Base-by-base conservation (phyloP, 2,888 invertebrate genomes). In the Protodeltote pygarga region DNA sequence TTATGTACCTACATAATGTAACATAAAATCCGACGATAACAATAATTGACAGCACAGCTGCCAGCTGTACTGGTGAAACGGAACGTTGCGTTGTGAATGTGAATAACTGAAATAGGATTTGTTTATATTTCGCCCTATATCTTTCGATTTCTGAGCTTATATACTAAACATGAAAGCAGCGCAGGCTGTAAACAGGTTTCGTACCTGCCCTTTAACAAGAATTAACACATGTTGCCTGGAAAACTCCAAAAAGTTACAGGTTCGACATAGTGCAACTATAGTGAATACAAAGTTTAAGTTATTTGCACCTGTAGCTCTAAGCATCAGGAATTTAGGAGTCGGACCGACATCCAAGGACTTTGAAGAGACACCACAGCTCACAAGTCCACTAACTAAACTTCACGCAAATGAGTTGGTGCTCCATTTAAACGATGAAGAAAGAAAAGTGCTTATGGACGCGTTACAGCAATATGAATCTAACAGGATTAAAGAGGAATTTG, bases 401-500 rank as follows among this genome's bases (percentile, higher is more conserved):
- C 95, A 96, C 65, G 97, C 96, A 0, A 94, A 95, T 65, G 95
- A 96, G 73, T 89, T 97, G 32, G 93, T 96, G 4, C 85, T 95
- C 20, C 94, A 95, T 68, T 89, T 97, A 21, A 96, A 95, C 23
- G 93, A 94, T 37, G 95, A 95, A 35, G 97, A 97, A 79, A 92
- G 97, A 35, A 93, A 92, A 64, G 89, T 95, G 61, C 88, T 97
- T 31, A 93, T 95, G 46, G 84, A 87, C 29, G 96, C 96, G 1
- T 83, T 97, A 27, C 94, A 94, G 64, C 95, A 96, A 79, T 95
- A 94, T 75, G 94, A 96, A 73, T 95, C 96, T 0, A 94, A 95
- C 70, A 92, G 94, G 74, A 93, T 95, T 42, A 96, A 96, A 83
- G 95, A 95, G 48, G 94, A 95, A 75, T 96, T 94, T 76, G 96